These are phyloP conservation scores for Cololabis saira DNA, from an alignment of 2,113 vertebrate genomes.

Conservation along the genomic window DNA sequence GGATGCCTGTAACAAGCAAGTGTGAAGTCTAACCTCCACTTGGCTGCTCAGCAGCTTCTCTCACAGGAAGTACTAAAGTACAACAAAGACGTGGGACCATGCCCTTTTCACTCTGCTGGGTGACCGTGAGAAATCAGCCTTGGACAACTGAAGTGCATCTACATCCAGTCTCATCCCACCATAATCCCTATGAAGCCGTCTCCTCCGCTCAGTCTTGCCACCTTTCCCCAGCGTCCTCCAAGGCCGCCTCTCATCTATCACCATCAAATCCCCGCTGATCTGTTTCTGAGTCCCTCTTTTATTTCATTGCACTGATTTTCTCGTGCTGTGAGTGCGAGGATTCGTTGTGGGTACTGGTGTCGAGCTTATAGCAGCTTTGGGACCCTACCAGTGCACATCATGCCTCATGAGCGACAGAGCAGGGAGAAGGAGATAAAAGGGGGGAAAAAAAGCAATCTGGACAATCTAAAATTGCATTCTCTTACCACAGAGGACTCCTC, in stretches of 20 bases:
- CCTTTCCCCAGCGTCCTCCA: not conserved
- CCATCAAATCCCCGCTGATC: constrained; percentile 78
- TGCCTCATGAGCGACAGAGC: constrained; percentile 65
- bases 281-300: constrained; percentile 72
- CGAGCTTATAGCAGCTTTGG: constrained; percentile 71
- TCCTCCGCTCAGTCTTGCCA: constrained; percentile 38
- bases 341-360: constrained; percentile 57
- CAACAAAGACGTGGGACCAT: not conserved
- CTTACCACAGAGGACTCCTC: constrained; percentile 60
- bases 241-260: constrained; percentile 59
- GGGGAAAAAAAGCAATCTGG: constrained; percentile 75
- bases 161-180: constrained; percentile 36
- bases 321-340: constrained; percentile 44
- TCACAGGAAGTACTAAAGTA: not conserved
- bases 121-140: not conserved
- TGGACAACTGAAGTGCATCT: constrained; percentile 29
- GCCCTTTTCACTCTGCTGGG: not conserved
- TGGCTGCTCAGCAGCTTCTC: not conserved
- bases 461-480: constrained; percentile 78
- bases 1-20: not conserved
- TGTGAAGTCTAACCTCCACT: no score
- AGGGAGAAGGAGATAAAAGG: constrained; percentile 13
- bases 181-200: constrained; percentile 39
- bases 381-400: constrained; percentile 64
- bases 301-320: constrained; percentile 74